Evolutionary conservation across 2,113 vertebrate species (phyloP), one percentile per base, ranked within the genome.

Genomic region (Siphamia tubifer): DNA sequence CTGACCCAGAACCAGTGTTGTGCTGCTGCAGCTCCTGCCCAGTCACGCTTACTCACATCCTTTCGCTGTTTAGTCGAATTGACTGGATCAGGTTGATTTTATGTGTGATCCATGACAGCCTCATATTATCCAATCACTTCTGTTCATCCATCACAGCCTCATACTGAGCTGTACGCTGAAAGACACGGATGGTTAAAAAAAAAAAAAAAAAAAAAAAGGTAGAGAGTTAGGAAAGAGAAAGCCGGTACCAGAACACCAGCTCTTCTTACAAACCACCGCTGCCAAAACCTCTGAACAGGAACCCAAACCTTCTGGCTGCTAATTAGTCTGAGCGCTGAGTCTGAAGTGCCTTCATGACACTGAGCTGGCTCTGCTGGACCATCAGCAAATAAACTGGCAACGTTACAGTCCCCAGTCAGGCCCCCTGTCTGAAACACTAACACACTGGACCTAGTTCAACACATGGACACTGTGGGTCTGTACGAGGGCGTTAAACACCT

Each of bases 191-290:
- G 1, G n/a, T n/a, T n/a, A n/a, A n/a, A n/a, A n/a, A n/a, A n/a
- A n/a, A n/a, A n/a, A n/a, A n/a, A 28, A 16, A 1, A 42, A 56
- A 56, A 13, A 35, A 13, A 12, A 28, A 19, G 8, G 36, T 2
- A 48, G 31, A 21, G 8, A 38, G 30, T 5, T 6, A 11, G 53
- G 47, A 56, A 48, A 32, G 20, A 73, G 54, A 72, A 61, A 84
- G 58, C 48, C 42, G 25, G 49, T 17, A 71, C 45, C 79, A 84
- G 57, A 36, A 74, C 68, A 63, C 25, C 36, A 43, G 70, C 68
- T 90, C 75, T 35, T 6, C 71, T 89, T 87, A 68, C 84, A 89
- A 83, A 74, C 77, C 83, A 68, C 21, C 1, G 23, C 65, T 56
- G 77, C 67, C 69, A 63, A 63, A 55, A 62, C 51, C 68, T 69